Evolutionary conservation across 2,113 vertebrate genomes (phyloP).

Genomic region (Bucco capensis): DNA sequence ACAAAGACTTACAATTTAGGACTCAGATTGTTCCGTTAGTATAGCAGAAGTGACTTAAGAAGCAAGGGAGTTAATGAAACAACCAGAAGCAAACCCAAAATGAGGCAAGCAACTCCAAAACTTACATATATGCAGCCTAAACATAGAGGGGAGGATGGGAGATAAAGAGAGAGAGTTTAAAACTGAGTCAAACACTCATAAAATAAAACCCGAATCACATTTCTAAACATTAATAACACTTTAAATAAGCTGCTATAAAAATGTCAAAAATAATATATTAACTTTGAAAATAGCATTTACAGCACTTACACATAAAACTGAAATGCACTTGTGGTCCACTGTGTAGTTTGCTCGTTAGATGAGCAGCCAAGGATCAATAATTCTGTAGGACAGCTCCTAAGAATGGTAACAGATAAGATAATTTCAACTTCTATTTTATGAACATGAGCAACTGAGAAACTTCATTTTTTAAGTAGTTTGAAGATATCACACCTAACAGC

Average conservation of each 20-base stretch:
- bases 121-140: neutral
- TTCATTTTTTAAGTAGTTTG: neutral
- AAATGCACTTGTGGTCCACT: slow-evolving; percentile 45
- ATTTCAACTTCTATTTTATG: slow-evolving; percentile 22
- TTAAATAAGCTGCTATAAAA: slow-evolving; percentile 61
- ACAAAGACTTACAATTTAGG: neutral
- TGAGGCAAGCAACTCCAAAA: neutral
- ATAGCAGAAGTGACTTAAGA: neutral
- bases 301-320: slow-evolving; percentile 48
- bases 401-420: slow-evolving; percentile 10
- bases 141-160: neutral
- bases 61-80: neutral
- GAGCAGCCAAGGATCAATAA: slow-evolving; percentile 51
- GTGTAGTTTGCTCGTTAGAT: slow-evolving; percentile 47
- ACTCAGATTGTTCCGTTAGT: neutral
- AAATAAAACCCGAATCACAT: slow-evolving; percentile 34
- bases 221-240: slow-evolving; percentile 60
- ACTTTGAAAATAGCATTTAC: slow-evolving; percentile 48
- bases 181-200: slow-evolving; percentile 46
- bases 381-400: slow-evolving; percentile 32
- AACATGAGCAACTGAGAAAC: neutral
- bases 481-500: neutral
- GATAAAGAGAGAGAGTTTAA: slow-evolving; percentile 15
- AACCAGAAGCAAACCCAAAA: neutral
- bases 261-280: slow-evolving; percentile 48